Evolutionary conservation across 1,140 invertebrate genomes (phyloP), one percentile per base, ranked within the genome.

Genomic region (Melipona quadrifasciata): DNA sequence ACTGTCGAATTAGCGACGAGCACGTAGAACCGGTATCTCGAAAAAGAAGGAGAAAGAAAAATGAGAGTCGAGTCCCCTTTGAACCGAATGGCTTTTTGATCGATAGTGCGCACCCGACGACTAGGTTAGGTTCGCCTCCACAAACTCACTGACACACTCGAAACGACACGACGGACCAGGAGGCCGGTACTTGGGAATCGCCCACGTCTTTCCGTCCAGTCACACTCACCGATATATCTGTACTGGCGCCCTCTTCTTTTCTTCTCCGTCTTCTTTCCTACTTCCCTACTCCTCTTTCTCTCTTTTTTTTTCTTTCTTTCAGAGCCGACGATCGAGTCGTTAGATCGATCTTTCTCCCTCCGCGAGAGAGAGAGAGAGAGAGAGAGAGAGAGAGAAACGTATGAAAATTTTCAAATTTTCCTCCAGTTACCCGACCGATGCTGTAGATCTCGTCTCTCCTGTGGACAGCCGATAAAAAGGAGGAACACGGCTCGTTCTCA

Each of bases 131-230:
- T 90, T 91, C 85, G 73, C 89, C 88, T 88, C 87, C 84, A 77
- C 80, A 86, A 85, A 88, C 89, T 92, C 92, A 92, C 92, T 93
- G 91, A 91, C 86, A 89, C 87, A 90, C 82, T 80, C 82, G 72
- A 58, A 80, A 82, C 71, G 84, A 84, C 82, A 72, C 77, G 80
- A 58, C 80, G 70, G 77, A 77, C 82, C 77, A 65, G 64, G 82
- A 73, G 77, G 87, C 86, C 84, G 85, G 71, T 79, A 71, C 87
- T 85, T 86, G 80, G 64, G 74, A 91, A 89, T 89, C 86, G 90
- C 86, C 90, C 86, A 89, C 91, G 89, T 91, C 90, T 91, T 91
- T 90, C 87, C 78, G 82, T 89, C 76, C 87, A 78, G 85, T 87
- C 86, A 80, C 87, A 77, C 87, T 64, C 68, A 65, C 80, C 81